phyloP scores from a whole-genome alignment of 1,140 invertebrate genomes.

The Elymnias hypermnestra region DNA sequence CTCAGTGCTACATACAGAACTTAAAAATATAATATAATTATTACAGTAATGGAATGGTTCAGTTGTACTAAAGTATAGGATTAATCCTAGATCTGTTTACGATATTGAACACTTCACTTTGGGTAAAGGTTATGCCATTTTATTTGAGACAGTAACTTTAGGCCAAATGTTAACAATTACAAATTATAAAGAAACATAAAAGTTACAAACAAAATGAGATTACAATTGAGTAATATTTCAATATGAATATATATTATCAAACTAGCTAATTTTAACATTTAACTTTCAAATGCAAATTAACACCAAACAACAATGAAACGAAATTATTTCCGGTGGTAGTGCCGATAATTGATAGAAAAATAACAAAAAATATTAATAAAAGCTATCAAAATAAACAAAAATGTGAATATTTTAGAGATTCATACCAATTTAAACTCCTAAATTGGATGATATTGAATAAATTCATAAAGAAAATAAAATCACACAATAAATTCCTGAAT shows the following conservation, averaged over 20 bases:
- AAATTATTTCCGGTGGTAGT: slow-evolving; percentile 32
- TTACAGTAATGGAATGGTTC: slow-evolving; percentile 57
- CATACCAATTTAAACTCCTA: slow-evolving; percentile 35
- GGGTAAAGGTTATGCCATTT: slow-evolving; percentile 49
- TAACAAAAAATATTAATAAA: slow-evolving; percentile 16
- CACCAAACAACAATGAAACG: slow-evolving; percentile 27
- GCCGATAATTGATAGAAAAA: neutral
- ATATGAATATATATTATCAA: slow-evolving; percentile 16
- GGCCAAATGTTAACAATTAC: slow-evolving; percentile 20
- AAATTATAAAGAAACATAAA: slow-evolving; percentile 22
- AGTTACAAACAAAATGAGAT: slow-evolving; percentile 51
- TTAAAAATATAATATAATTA: slow-evolving; percentile 15
- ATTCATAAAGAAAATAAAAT: slow-evolving; percentile 10
- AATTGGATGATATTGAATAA: slow-evolving; percentile 20
- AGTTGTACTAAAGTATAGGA: slow-evolving; percentile 47
- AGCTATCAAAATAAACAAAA: slow-evolving; percentile 27
- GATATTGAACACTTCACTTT: slow-evolving; percentile 53
- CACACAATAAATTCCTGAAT: too few species aligned
- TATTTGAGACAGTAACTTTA: slow-evolving; percentile 17
- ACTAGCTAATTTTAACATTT: slow-evolving; percentile 15
- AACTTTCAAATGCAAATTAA: slow-evolving; percentile 32
- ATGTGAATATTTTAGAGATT: slow-evolving; percentile 38
- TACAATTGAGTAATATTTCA: slow-evolving; percentile 49
- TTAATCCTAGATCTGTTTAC: slow-evolving; percentile 23
- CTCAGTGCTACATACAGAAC: slow-evolving; percentile 8